Conservation (phyloP, 1,140 invertebrate genomes). For the Berghia stephanieae region DNA sequence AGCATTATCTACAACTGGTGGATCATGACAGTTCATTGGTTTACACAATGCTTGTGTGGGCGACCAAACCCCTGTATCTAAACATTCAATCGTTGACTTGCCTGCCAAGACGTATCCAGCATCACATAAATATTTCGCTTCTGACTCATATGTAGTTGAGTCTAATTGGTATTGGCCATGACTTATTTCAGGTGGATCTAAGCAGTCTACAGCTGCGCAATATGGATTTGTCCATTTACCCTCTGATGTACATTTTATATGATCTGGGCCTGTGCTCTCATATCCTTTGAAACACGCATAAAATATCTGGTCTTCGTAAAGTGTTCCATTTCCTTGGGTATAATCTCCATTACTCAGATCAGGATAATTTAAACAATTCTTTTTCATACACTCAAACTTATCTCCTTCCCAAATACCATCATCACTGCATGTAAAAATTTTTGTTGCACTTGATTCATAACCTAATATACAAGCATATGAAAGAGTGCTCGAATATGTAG, state of each 20-base stretch:
- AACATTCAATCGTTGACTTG: neutral
- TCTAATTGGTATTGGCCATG: neutral
- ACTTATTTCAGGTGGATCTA: neutral
- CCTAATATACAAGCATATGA: too few species aligned
- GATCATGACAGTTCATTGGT: neutral
- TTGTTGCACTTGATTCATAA: too few species aligned
- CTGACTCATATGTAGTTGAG: neutral
- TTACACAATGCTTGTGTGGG: neutral
- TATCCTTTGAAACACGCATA: constrained; percentile 72
- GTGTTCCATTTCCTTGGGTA: constrained; percentile 16
- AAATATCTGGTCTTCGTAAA: constrained; percentile 44
- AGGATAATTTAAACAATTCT: constrained; percentile 1
- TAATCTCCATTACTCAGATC: neutral
- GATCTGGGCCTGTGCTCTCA: constrained; percentile 36
- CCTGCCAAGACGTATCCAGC: neutral
- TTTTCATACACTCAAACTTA: constrained; percentile 13
- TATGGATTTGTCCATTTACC: constrained; percentile 14
- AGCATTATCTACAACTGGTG: neutral
- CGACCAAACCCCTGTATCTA: constrained; percentile 2
- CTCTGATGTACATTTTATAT: constrained; percentile 25
- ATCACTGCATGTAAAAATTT: too few species aligned
- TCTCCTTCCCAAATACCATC: constrained; percentile 31
- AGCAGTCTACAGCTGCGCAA: constrained; percentile 27
- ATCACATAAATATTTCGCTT: neutral
- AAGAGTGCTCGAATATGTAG: too few species aligned